Evolutionary conservation across 2,113 vertebrate species (phyloP).

Genomic region (Rhinolophus ferrumequinum): DNA sequence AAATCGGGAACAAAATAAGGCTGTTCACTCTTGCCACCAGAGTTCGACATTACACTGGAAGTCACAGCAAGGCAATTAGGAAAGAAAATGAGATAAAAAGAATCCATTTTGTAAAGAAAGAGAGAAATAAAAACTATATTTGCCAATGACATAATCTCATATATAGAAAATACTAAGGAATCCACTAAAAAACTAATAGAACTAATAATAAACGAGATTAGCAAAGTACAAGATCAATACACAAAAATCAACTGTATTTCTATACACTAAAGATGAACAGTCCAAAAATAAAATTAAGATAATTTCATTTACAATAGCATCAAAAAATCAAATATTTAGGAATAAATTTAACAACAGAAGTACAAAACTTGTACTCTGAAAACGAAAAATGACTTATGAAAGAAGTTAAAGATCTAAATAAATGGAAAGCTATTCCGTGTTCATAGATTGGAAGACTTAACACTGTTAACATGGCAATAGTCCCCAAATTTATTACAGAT

Average conservation of each 20-base stretch:
- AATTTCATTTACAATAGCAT: not conserved
- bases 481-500: not conserved
- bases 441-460: not conserved
- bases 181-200: not conserved
- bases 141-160: not conserved
- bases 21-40: not conserved
- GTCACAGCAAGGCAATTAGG: not conserved
- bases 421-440: not conserved
- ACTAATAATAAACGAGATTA: not conserved
- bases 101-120: not conserved
- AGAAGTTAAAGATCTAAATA: not conserved
- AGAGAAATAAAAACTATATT: not conserved
- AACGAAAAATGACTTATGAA: not conserved
- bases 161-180: not conserved
- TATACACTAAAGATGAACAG: not conserved
- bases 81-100: not conserved
- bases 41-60: not conserved
- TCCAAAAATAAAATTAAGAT: not conserved
- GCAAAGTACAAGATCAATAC: not conserved
- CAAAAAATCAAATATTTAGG: not conserved
- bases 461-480: not conserved
- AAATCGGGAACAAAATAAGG: not conserved
- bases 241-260: not conserved
- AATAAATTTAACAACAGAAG: not conserved
- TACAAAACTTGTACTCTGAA: not conserved